These are phyloP conservation scores for Urocitellus parryii DNA, from an alignment of 2,113 vertebrate species.

Conservation along the genomic window DNA sequence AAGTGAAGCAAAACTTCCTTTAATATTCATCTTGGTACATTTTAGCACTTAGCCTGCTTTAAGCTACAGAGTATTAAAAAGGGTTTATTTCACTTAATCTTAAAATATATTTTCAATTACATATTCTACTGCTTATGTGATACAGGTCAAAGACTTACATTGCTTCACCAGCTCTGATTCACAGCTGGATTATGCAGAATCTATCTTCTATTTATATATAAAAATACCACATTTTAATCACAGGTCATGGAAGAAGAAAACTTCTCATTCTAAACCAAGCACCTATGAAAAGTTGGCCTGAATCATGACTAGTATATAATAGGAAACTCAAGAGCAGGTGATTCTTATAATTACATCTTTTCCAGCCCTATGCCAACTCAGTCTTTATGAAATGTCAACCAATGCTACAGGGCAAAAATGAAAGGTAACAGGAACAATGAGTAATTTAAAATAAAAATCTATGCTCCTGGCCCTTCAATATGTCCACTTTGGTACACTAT, in stretches of 20 bases:
- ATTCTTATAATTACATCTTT: slow-evolving; percentile 86
- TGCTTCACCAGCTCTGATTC: slow-evolving; percentile 74
- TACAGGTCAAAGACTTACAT: slow-evolving; percentile 71
- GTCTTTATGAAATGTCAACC: slow-evolving; percentile 88
- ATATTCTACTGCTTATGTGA: slow-evolving; percentile 50
- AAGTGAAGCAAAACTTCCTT: slow-evolving; percentile 37
- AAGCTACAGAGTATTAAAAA: slow-evolving; percentile 40
- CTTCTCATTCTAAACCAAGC: slow-evolving; percentile 85
- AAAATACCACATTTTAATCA: slow-evolving; percentile 87
- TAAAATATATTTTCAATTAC: slow-evolving; percentile 75
- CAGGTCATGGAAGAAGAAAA: slow-evolving; percentile 86
- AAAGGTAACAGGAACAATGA: slow-evolving; percentile 70
- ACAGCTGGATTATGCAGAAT: slow-evolving; percentile 78
- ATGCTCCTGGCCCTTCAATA: slow-evolving; percentile 40
- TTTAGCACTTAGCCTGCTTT: slow-evolving; percentile 35
- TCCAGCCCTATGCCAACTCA: slow-evolving; percentile 77
- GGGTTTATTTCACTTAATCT: slow-evolving; percentile 60
- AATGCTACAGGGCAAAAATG: slow-evolving; percentile 84
- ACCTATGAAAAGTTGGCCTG: slow-evolving; percentile 80
- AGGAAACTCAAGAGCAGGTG: slow-evolving; percentile 82
- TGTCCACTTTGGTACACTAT: slow-evolving; percentile 63
- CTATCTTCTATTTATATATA: slow-evolving; percentile 81
- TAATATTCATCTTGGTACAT: slow-evolving; percentile 8
- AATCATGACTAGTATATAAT: slow-evolving; percentile 78
- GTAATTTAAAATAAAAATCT: slow-evolving; percentile 86